Conservation (phyloP, 2,888 invertebrate species). For the Orthosia gothica region DNA sequence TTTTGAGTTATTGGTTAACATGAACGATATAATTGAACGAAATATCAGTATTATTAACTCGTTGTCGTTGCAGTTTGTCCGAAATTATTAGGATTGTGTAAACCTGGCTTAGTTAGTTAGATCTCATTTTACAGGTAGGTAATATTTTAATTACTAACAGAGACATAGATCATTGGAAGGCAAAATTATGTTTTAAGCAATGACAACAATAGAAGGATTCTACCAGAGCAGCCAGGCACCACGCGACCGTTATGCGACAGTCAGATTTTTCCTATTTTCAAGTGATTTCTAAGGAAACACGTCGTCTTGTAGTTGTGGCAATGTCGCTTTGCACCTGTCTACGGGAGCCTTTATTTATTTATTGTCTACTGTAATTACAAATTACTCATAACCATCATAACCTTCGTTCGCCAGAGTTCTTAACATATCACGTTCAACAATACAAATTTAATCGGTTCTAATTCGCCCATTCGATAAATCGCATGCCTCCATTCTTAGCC, state of each 20-base stretch:
- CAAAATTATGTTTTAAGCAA: background rate
- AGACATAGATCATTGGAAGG: background rate
- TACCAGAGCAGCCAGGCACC: too few relatives aligned
- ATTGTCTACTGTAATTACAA: background rate
- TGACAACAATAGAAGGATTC: too few relatives aligned
- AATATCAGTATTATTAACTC: constrained; percentile 17
- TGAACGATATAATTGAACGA: constrained; percentile 34
- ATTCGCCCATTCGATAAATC: constrained; percentile 46
- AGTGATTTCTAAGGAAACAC: too few relatives aligned
- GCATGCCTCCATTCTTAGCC: constrained; percentile 41
- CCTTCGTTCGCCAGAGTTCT: background rate
- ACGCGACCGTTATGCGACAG: too few relatives aligned
- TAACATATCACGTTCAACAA: background rate
- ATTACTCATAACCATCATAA: background rate
- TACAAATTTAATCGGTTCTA: constrained; percentile 29
- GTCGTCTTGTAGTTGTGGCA: too few relatives aligned
- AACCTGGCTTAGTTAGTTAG: background rate
- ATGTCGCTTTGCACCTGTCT: too few relatives aligned
- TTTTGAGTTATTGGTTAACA: constrained; percentile 27
- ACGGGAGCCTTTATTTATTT: too few relatives aligned
- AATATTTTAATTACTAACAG: background rate
- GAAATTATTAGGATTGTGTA: constrained; percentile 1
- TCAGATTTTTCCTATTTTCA: too few relatives aligned
- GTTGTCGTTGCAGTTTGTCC: constrained; percentile 14
- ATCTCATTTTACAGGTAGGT: background rate